Evolutionary conservation across 1,140 invertebrate species (phyloP), one percentile per base, ranked within the genome.

Genomic region (Drosophila nebulosa): DNA sequence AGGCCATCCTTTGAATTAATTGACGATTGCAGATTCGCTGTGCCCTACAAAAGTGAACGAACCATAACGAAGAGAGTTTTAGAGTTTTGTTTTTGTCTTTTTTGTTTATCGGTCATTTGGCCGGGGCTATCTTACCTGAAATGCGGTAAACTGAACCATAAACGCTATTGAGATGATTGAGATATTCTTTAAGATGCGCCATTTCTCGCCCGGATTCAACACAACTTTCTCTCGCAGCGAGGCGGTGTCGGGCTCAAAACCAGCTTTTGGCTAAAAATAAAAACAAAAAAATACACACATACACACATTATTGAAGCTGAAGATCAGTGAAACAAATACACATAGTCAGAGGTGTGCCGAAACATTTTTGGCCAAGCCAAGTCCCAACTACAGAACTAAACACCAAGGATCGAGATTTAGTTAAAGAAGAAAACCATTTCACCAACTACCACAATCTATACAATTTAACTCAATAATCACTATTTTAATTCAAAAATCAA

Each of bases 91-190:
- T n/a, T n/a, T 9, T 30, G 10, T 9, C 27, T 6, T 4, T 30
- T 5, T 16, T 7, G 3, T 6, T 24, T 22, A 39, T 30, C 51
- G 3, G 16, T 30, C 27, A 2, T 30, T 10, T 2, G 2, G 27
- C 7, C n/a, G 4, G 1, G 26, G 39, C 18, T 5, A 14, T 22
- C 78, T 81, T 63, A 91, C 91, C 90, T 96, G 95, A 91, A 98
- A 98, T 30, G 97, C 97, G 14, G 97, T 98, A 92, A 98, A 98
- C 79, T 98, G 96, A 61, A 98, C 96, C 94, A 98, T 96, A 90
- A 98, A 98, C 2, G 96, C 96, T 56, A 96, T 92, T 68, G 96
- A 97, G 4, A 98, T 95, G 42, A 96, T 94, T 22, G 95, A 93
- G 32, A 98, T 95, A 92, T 98, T 98, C 92, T 97, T 97, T 67